phyloP scores from a whole-genome alignment of 2,888 invertebrate species.

The Andrena fulva region DNA sequence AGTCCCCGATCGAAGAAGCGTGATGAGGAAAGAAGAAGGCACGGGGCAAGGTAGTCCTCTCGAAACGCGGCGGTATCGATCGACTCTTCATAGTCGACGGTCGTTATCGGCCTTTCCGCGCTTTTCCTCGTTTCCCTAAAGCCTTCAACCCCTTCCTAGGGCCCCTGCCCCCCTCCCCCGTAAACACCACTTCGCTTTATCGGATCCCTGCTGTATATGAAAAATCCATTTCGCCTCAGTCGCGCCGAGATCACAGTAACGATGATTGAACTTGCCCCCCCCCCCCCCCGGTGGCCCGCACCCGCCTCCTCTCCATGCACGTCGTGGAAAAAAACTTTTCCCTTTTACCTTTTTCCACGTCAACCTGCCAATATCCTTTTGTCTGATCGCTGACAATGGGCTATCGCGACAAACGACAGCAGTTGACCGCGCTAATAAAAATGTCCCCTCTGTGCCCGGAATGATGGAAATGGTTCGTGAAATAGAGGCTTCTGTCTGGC shows the following conservation, averaged over 20 bases:
- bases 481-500: not conserved
- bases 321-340: conserved; percentile 14
- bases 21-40: conserved; percentile 39
- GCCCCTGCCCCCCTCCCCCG: conserved; percentile 19
- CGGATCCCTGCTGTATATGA: conserved; percentile 41
- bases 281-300: not conserved
- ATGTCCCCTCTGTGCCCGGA: not conserved
- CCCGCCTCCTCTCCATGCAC: not conserved
- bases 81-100: conserved; percentile 66
- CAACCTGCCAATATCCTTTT: conserved; percentile 40
- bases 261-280: conserved; percentile 43
- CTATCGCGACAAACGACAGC: conserved; percentile 13
- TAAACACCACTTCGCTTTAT: conserved; percentile 58
- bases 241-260: conserved; percentile 54
- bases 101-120: conserved; percentile 70
- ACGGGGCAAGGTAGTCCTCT: conserved; percentile 49
- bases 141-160: conserved; percentile 57
- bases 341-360: not conserved
- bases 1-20: conserved; percentile 19
- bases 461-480: not conserved
- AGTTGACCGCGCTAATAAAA: conserved; percentile 35
- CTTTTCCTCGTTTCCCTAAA: conserved; percentile 66
- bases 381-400: not conserved
- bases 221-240: conserved; percentile 63
- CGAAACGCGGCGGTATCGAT: conserved; percentile 65